Evolutionary conservation across 2,888 invertebrate species (phyloP).

Genomic region (Melanostoma mellinum): DNA sequence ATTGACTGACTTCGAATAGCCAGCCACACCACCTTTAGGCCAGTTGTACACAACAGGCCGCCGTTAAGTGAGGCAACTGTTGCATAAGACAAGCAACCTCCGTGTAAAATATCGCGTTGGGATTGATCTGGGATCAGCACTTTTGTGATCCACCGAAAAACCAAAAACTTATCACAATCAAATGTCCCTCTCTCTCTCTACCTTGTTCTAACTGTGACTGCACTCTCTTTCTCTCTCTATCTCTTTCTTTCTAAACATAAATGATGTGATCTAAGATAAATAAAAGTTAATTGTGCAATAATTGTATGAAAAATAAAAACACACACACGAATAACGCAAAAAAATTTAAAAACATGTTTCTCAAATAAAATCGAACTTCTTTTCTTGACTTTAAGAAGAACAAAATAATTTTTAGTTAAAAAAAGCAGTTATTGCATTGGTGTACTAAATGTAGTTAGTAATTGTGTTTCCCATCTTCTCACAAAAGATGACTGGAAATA

Average conservation of each 20-base stretch:
- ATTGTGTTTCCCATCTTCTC: slow-evolving; percentile 33
- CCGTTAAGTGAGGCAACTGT: slow-evolving; percentile 35
- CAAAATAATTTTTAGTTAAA: slow-evolving; percentile 6
- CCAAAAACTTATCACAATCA: slow-evolving; percentile 50
- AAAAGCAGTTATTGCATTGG: slow-evolving; percentile 46
- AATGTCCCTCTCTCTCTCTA: slow-evolving; percentile 9
- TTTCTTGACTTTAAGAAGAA: slow-evolving; percentile 21
- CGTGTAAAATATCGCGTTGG: slow-evolving; percentile 56
- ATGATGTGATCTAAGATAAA: slow-evolving; percentile 65
- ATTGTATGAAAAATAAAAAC: slow-evolving; percentile 37
- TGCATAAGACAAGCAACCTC: slow-evolving; percentile 7
- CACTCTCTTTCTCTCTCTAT: slow-evolving; percentile 20
- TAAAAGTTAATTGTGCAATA: slow-evolving; percentile 59
- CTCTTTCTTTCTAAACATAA: slow-evolving; percentile 26
- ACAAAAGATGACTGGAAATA: slow-evolving; percentile 4
- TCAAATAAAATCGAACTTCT: slow-evolving; percentile 22
- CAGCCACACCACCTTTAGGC: slow-evolving; percentile 70
- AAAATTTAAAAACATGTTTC: slow-evolving; percentile 6
- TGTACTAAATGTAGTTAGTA: slow-evolving; percentile 68
- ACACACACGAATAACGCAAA: slow-evolving; percentile 1
- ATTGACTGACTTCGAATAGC: slow-evolving; percentile 81
- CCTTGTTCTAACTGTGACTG: slow-evolving; percentile 49
- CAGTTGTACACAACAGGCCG: slow-evolving; percentile 10
- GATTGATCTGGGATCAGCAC: slow-evolving; percentile 50
- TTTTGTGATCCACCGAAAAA: slow-evolving; percentile 64